Conservation (phyloP, 2,888 invertebrate species). For the Eupeodes latifasciatus region DNA sequence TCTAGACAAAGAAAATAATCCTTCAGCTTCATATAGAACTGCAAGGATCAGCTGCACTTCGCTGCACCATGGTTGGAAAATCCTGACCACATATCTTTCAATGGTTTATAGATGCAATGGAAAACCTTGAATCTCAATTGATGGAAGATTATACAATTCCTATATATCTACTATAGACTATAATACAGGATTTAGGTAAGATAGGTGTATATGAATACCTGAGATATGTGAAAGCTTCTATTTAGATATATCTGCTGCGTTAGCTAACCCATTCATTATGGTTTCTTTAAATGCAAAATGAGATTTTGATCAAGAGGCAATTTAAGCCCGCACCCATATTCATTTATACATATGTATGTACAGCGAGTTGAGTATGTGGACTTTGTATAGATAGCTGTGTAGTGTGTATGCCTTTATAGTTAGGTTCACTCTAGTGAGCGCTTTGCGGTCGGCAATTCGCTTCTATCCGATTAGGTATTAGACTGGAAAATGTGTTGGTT, state of each 20-base stretch:
- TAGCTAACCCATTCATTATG: conserved; percentile 53
- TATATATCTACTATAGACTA: too few species aligned
- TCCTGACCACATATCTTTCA: conserved; percentile 44
- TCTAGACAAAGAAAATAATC: conserved; percentile 12
- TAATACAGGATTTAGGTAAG: neutral
- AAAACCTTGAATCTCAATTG: conserved; percentile 28
- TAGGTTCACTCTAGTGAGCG: conserved; percentile 9
- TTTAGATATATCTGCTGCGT: neutral
- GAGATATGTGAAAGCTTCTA: too few species aligned
- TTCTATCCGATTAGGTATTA: conserved; percentile 72
- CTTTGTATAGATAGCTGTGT: neutral
- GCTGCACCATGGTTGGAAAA: neutral
- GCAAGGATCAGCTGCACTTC: conserved; percentile 51
- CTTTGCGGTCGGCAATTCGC: conserved; percentile 53
- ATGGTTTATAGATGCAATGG: conserved; percentile 24
- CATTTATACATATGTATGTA: neutral
- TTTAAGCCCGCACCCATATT: conserved; percentile 20
- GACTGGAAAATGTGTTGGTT: conserved; percentile 71
- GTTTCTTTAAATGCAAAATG: conserved; percentile 54
- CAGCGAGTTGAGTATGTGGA: too few species aligned
- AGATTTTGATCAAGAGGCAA: conserved; percentile 30
- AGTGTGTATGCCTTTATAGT: neutral
- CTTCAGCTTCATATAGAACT: neutral
- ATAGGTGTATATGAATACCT: too few species aligned
- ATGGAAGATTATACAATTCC: neutral